Evolutionary conservation across 2,113 vertebrate species (phyloP), one percentile per base, ranked within the genome.

Genomic region (Mungos mungo): DNA sequence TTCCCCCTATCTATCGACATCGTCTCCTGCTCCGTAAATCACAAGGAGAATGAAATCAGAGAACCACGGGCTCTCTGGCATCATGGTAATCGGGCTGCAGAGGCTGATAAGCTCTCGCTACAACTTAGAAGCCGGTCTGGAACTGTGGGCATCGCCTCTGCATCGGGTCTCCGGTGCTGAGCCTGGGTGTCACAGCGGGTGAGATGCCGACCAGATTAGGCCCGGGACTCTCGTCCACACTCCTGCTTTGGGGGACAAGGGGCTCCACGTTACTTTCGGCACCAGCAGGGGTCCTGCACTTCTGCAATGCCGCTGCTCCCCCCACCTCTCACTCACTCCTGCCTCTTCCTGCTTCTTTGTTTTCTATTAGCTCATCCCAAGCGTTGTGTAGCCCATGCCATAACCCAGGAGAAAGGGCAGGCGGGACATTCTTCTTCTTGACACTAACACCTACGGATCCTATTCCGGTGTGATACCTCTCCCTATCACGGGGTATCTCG

Each of bases 381-480:
- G 96, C 97, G 98, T 97, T 98, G 98, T 98, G 97, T 96, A 98
- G 98, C 96, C 97, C 95, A 97, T 94, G 97, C 90, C 98, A 97
- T 97, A 98, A 98, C 95, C 95, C 94, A 90, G 97, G 95, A 98
- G 98, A 98, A 98, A 98, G 98, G 98, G 98, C 98, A 98, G 98
- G 98, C 81, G 95, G 98, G 98, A 97, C 98, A 98, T 98, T 98
- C 52, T 93, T 98, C 98, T 98, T 98, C 98, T 97, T 98, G 98
- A 99, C 98, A 98, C 97, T 98, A 98, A 98, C 97, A 98, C 98
- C 98, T 98, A 98, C 4, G 96, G 97, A 98, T 96, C 96, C 97
- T 95, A 89, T 96, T 98, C 97, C 79, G 92, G 97, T 66, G 98
- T 83, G 98, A 98, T 97, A 95, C 97, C 95, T 97, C 96, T 96